Evolutionary conservation across 2,888 invertebrate genomes (phyloP).

Genomic region (Clistopyga incitator): DNA sequence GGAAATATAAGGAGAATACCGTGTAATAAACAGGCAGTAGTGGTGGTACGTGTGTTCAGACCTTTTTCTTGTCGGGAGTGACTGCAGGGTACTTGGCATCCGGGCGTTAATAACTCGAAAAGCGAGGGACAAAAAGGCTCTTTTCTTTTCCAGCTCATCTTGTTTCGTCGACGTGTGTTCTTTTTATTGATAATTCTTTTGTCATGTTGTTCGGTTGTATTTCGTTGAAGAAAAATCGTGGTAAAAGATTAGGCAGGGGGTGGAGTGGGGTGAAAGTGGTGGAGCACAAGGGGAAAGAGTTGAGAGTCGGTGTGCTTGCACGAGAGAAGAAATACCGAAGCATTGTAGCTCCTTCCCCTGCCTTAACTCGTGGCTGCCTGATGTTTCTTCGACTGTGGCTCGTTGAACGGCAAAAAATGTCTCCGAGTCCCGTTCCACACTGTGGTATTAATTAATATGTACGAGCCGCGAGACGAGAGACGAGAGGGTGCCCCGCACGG

Average conservation of each 20-base stretch:
- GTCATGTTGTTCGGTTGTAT: not conserved
- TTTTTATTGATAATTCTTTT: not conserved
- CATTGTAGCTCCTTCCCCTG: slow-evolving; percentile 33
- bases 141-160: slow-evolving; percentile 9
- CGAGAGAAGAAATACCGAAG: slow-evolving; percentile 25
- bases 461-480: slow-evolving; percentile 31
- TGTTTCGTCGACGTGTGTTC: not conserved
- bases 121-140: not conserved
- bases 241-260: not conserved
- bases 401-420: slow-evolving; percentile 46
- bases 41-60: not conserved
- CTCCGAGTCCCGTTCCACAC: slow-evolving; percentile 28
- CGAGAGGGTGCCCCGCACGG: slow-evolving; percentile 15
- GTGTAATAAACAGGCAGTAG: not conserved
- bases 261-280: not conserved
- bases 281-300: not conserved
- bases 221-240: not conserved
- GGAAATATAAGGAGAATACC: not conserved
- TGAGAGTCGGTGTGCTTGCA: not conserved
- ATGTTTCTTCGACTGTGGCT: slow-evolving; percentile 52
- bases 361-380: slow-evolving; percentile 14
- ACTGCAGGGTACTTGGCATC: not conserved
- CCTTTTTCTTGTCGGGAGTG: not conserved
- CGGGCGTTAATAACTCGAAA: slow-evolving; percentile 24
- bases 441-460: slow-evolving; percentile 63